Conservation (phyloP, 2,113 vertebrate genomes). For the Embiotoca jacksoni region DNA sequence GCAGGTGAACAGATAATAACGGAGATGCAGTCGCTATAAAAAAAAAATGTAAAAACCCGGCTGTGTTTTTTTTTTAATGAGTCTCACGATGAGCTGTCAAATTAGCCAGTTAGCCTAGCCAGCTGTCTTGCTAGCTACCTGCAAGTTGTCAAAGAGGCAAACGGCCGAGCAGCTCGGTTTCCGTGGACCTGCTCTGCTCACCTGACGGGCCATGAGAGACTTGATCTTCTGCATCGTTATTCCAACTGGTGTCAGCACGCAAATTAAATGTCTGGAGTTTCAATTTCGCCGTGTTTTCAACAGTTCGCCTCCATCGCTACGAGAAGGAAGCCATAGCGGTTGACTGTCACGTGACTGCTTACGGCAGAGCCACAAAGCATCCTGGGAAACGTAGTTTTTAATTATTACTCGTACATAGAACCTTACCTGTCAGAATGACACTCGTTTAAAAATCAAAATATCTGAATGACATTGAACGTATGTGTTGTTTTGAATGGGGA, state of each 20-base stretch:
- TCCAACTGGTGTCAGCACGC: background rate
- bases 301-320: conserved; percentile 61
- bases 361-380: conserved; percentile 19
- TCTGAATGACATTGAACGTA: background rate
- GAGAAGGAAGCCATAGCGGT: conserved; percentile 77
- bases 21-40: background rate
- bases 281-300: conserved; percentile 56
- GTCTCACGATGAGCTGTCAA: conserved; percentile 68
- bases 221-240: conserved; percentile 95
- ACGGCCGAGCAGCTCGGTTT: background rate
- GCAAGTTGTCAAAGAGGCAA: conserved; percentile 25
- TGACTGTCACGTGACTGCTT: conserved; percentile 77
- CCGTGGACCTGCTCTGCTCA: conserved; percentile 67
- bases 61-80: conserved; percentile 13
- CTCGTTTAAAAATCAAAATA: background rate
- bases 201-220: conserved; percentile 97
- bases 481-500: background rate
- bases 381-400: conserved; percentile 68
- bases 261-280: background rate
- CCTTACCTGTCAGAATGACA: background rate
- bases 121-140: conserved; percentile 54
- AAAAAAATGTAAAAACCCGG: background rate
- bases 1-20: background rate
- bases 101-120: conserved; percentile 65
- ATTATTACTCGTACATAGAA: fast-evolving